A percentile compares a stretch with the other conserved stretches of the same genome.
Evolutionary conservation across 1,140 invertebrate genomes (phyloP).

Genomic region (Neotoxoptera formosana): DNA sequence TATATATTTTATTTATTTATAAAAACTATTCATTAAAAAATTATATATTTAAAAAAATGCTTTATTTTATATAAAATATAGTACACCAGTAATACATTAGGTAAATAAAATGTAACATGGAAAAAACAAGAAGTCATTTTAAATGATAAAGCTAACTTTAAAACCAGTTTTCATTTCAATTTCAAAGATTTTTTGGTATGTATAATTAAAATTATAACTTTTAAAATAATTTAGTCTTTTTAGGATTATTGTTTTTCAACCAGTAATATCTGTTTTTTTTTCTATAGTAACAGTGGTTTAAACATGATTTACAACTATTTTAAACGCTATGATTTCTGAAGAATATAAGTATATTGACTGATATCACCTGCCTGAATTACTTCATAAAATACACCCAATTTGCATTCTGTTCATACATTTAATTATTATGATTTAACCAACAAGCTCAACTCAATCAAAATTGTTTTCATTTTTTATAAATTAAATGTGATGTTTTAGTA

Average conservation of each 20-base stretch:
- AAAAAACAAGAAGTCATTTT: neutral
- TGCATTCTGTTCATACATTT: too few relatives aligned
- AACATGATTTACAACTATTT: too few relatives aligned
- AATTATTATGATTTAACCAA: neutral
- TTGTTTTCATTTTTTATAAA: neutral
- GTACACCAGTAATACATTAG: neutral
- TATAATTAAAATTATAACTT: too few relatives aligned
- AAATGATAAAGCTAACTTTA: neutral
- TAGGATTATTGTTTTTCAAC: too few relatives aligned
- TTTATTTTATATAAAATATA: neutral
- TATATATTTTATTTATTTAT: neutral
- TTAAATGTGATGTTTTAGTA: neutral
- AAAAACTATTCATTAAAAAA: neutral
- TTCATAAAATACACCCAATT: too few relatives aligned
- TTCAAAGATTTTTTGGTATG: too few relatives aligned
- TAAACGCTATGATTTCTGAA: too few relatives aligned
- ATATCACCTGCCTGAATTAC: too few relatives aligned
- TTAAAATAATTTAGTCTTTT: neutral
- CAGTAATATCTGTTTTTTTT: too few relatives aligned
- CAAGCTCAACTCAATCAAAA: neutral
- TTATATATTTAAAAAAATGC: neutral
- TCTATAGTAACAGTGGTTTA: too few relatives aligned
- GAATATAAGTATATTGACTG: neutral
- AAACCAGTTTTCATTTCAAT: neutral
- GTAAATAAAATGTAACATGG: neutral